Conservation (phyloP, 2,888 invertebrate genomes). For the Acleris emargana region DNA sequence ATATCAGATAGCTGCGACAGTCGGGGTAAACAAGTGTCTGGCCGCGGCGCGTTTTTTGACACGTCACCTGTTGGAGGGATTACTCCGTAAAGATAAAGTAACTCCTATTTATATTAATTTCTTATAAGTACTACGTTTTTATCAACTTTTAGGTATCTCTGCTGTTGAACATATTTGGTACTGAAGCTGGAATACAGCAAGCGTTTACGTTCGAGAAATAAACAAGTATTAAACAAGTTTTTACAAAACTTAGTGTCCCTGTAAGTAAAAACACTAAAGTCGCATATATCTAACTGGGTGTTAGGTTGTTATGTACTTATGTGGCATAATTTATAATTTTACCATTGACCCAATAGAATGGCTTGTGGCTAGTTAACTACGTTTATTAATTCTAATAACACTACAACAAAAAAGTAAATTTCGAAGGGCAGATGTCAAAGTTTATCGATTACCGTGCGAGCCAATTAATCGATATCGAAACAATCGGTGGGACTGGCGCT, state of each 20-base stretch:
- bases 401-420: constrained; percentile 42
- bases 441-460: constrained; percentile 82
- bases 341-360: background rate
- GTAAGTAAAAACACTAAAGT: too few species aligned
- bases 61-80: constrained; percentile 60
- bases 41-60: constrained; percentile 66
- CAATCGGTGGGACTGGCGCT: constrained; percentile 68
- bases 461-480: constrained; percentile 82
- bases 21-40: constrained; percentile 73
- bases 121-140: too few species aligned
- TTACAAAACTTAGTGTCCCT: too few species aligned
- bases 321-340: background rate
- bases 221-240: too few species aligned
- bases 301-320: background rate
- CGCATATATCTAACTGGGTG: too few species aligned
- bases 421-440: constrained; percentile 71
- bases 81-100: constrained; percentile 18
- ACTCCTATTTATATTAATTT: background rate
- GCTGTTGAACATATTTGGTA: too few species aligned
- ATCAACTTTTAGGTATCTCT: too few species aligned
- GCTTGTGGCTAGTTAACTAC: background rate
- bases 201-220: too few species aligned
- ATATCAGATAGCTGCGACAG: constrained; percentile 74
- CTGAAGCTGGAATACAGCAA: too few species aligned
- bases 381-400: constrained; percentile 19